Percentiles rank a stretch among this genome's conserved stretches.
phyloP scores from a whole-genome alignment of 1,140 invertebrate species.

The Acromyrmex charruanus region DNA sequence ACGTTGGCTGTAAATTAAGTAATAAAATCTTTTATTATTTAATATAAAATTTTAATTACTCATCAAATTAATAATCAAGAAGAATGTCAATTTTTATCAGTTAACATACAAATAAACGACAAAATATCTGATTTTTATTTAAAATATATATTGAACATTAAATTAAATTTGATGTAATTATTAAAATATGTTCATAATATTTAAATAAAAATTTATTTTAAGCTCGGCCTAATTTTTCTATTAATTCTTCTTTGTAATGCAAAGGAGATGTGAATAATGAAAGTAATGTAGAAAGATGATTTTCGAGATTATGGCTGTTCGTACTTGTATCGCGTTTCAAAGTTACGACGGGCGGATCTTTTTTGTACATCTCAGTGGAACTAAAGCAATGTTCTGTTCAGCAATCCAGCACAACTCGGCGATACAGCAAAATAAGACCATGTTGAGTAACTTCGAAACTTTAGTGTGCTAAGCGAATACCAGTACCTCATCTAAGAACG shows the following conservation, averaged over 20 bases:
- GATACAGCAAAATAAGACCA: conserved; percentile 42
- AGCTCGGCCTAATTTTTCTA: neutral
- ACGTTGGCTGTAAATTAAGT: too few species aligned
- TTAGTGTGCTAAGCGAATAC: conserved; percentile 32
- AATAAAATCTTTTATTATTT: neutral
- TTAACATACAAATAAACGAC: neutral
- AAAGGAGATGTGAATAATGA: neutral
- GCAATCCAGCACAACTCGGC: conserved; percentile 45
- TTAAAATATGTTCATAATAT: neutral
- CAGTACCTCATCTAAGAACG: conserved; percentile 30
- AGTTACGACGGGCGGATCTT: conserved; percentile 29
- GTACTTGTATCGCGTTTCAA: conserved; percentile 32
- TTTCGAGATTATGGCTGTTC: conserved; percentile 10
- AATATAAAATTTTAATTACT: neutral
- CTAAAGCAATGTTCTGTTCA: conserved; percentile 35
- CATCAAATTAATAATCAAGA: neutral
- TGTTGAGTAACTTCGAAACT: conserved; percentile 38
- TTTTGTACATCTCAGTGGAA: conserved; percentile 33
- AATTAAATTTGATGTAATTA: too few species aligned
- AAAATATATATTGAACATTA: neutral
- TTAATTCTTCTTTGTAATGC: neutral
- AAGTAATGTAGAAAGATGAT: conserved; percentile 15
- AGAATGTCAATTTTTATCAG: neutral
- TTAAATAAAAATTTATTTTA: neutral
- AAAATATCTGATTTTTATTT: neutral